Evolutionary conservation across 1,140 invertebrate genomes (phyloP).

Genomic region (Calephelis virginiensis): DNA sequence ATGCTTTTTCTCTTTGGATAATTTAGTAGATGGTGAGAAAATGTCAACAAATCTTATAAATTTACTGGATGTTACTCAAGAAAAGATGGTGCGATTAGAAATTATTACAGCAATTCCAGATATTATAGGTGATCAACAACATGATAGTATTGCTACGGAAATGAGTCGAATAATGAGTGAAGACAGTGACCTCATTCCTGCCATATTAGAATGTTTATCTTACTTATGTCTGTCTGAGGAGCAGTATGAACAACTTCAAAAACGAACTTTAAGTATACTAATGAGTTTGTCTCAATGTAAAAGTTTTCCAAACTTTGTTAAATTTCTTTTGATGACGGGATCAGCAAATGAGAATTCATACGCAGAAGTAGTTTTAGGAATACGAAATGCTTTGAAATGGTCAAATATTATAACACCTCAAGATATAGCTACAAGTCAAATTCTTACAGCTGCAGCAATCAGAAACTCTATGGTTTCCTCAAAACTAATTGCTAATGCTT

Average conservation of each 20-base stretch:
- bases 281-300: constrained; percentile 50
- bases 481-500: constrained; percentile 59
- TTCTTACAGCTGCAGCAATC: constrained; percentile 65
- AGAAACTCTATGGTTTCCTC: constrained; percentile 67
- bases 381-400: constrained; percentile 67
- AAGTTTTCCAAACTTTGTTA: constrained; percentile 70
- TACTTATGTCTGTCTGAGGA: constrained; percentile 65
- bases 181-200: constrained; percentile 64
- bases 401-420: constrained; percentile 41
- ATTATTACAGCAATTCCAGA: constrained; percentile 74
- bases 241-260: constrained; percentile 59
- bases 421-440: constrained; percentile 68
- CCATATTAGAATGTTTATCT: constrained; percentile 69
- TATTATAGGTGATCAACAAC: constrained; percentile 66
- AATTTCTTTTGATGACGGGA: constrained; percentile 62
- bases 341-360: constrained; percentile 45
- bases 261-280: constrained; percentile 64
- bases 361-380: constrained; percentile 52
- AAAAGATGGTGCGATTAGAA: constrained; percentile 61
- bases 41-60: constrained; percentile 61
- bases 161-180: constrained; percentile 64
- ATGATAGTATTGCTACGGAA: constrained; percentile 64
- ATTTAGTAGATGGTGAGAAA: constrained; percentile 50
- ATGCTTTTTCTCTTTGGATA: constrained; percentile 62
- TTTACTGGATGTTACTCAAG: constrained; percentile 61